A percentile compares a stretch with the other conserved stretches of the same genome.
Conservation (phyloP, 2,888 invertebrate species). For the Chydorus sphaericus region DNA sequence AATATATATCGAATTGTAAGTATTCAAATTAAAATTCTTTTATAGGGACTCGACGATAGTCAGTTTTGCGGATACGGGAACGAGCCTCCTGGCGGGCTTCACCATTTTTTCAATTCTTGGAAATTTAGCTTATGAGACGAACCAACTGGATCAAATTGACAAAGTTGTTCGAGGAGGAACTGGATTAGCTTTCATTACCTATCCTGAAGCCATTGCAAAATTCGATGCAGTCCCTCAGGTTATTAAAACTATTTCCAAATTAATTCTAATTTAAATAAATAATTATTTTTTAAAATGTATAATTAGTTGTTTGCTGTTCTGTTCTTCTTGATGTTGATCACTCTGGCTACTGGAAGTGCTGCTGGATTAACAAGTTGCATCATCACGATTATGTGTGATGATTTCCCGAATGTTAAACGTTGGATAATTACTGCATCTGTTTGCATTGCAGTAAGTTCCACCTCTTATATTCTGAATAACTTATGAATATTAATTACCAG, state of each 20-base stretch:
- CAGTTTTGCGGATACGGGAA: constrained; percentile 64
- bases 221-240: constrained; percentile 58
- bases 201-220: constrained; percentile 66
- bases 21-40: background rate
- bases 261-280: background rate
- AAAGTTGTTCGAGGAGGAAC: constrained; percentile 58
- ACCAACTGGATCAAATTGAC: constrained; percentile 33
- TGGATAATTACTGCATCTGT: constrained; percentile 42
- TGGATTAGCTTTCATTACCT: constrained; percentile 67
- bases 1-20: background rate
- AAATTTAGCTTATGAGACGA: constrained; percentile 52
- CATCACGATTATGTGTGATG: constrained; percentile 51
- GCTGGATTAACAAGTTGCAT: constrained; percentile 53
- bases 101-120: constrained; percentile 74
- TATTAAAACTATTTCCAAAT: constrained; percentile 13
- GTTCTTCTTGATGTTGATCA: constrained; percentile 71
- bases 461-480: too few species aligned
- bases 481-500: too few species aligned
- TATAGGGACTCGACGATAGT: constrained; percentile 65
- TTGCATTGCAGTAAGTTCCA: constrained; percentile 35
- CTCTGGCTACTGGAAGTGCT: constrained; percentile 59
- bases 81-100: constrained; percentile 62
- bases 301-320: constrained; percentile 52
- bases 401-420: constrained; percentile 43
- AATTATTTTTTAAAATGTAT: background rate